phyloP scores from a whole-genome alignment of 1,140 invertebrate genomes.

The Drosophila mayri region DNA sequence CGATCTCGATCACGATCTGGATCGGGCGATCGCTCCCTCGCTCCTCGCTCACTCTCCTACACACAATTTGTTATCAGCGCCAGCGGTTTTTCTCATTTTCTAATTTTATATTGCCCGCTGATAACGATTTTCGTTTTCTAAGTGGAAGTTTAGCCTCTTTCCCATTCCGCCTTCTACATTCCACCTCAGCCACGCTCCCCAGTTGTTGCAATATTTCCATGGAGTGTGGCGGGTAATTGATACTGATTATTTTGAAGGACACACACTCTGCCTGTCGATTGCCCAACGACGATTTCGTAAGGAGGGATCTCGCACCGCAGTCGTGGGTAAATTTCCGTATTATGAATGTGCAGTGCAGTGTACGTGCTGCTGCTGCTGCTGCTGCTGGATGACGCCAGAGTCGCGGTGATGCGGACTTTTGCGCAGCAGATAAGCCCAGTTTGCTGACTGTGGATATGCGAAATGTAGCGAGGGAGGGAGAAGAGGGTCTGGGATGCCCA shows the following conservation, averaged over 20 bases:
- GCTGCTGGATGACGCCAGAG: conserved; percentile 24
- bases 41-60: conserved; percentile 17
- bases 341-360: conserved; percentile 35
- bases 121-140: conserved; percentile 74
- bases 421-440: conserved; percentile 75
- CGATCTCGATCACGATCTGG: conserved; percentile 23
- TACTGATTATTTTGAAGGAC: conserved; percentile 82
- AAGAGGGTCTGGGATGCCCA: conserved; percentile 24
- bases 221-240: conserved; percentile 58
- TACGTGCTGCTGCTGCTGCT: conserved; percentile 28
- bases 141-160: conserved; percentile 67
- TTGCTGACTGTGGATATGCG: conserved; percentile 28
- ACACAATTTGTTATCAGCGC: conserved; percentile 50
- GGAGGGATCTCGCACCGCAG: conserved; percentile 18
- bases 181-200: background rate
- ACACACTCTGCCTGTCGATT: conserved; percentile 58
- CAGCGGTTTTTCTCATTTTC: conserved; percentile 60
- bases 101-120: conserved; percentile 70
- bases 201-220: conserved; percentile 37
- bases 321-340: conserved; percentile 32
- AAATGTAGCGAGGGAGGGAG: background rate
- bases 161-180: conserved; percentile 8
- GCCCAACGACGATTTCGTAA: conserved; percentile 58
- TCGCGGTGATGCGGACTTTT: conserved; percentile 59
- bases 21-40: conserved; percentile 25